Base-by-base conservation (phyloP, 2,113 vertebrate species). In the Brachyhypopomus gauderio region DNA sequence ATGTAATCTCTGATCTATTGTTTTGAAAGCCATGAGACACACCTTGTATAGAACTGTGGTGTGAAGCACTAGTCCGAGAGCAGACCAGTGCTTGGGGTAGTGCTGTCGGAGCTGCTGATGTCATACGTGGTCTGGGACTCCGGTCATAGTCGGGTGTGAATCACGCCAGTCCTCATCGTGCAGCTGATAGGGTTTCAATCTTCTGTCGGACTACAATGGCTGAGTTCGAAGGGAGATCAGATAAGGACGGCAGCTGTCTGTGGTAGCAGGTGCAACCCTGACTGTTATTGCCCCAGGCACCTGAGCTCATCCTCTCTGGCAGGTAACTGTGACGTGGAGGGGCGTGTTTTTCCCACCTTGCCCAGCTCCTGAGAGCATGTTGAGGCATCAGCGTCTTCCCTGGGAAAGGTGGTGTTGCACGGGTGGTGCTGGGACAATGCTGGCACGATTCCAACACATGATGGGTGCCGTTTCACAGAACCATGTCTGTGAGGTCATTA, bases 361-460 rank as follows among this genome's bases (percentile, higher is more conserved):
- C 36, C 80, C 22, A 72, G 48, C 22, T 62, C 38, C 52, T 62
- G 4, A 3, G 63, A 78, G 45, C 78, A 22, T 83, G 85, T 81
- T 75, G 45, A 63, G 69, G 71, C 38, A 20, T 36, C 22, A 62
- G 23, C 25, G 34, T 12, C n/a, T 71, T 30, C 77, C 73, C 58
- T 83, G 72, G 45, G 45, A 76, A 69, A 73, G 23, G 34, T 48
- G 36, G 6, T 41, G 23, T 79, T 74, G 71, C 8, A 25, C 64
- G 12, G 20, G 59, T 8, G 34, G 36, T 30, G 20, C 5, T 5
- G 30, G 27, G 34, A 27, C 25, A 25, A 48, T 55, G 62, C 69
- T 69, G 59, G 25, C 74, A n/a, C 9, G 27, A 25, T 80, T 25
- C 60, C 52, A 66, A 20, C 41, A 20, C 36, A 48, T 79, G 70